Base-by-base conservation (phyloP, 2,888 invertebrate species). In the Anthrax anthrax region DNA sequence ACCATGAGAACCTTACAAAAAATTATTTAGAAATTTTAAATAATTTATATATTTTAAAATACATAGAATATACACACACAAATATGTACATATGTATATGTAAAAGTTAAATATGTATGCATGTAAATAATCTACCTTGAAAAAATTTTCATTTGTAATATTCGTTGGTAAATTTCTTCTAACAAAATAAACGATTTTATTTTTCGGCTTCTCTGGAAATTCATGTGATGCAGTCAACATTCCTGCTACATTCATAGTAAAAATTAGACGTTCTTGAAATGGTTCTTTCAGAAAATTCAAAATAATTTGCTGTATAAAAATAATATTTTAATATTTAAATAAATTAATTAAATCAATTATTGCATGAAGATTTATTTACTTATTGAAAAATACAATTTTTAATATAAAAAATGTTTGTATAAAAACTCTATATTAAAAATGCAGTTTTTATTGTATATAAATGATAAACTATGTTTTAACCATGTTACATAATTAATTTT, bases 161-260 rank as follows among this genome's bases (percentile, higher is more conserved):
- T 71, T 71, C 4, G 74, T 76, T 9, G 75, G 72, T 5, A 54
- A 23, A 18, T 65, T 59, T 52, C 75, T 79, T 55, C 85, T 80
- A 29, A 88, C 72, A 61, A 92, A 91, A 62, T 89, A 94, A 0
- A 78, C 71, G 44, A 78, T 72, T 69, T 87, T 88, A 13, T 75
- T 71, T 57, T 76, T 78, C 27, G 74, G 70, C 38, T 72, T 65
- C 1, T 72, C 57, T 2, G 80, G 81, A 56, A 83, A 86, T 9
- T 69, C 69, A 12, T 72, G 70, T 1, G 76, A 62, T 2, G 85
- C 83, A 3, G 76, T 70, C n/a, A 91, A 67, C 50, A 74, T 54
- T 0, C 83, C 81, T 0, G 76, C 73, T 0, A 75, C 56, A 49
- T 76, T 77, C 54, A 83, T 60, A 41, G 77, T 76, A 52, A 85